A percentile compares a stretch with the other conserved stretches of the same genome.
phyloP scores from a whole-genome alignment of 2,113 vertebrate genomes.

The Peromyscus maniculatus region DNA sequence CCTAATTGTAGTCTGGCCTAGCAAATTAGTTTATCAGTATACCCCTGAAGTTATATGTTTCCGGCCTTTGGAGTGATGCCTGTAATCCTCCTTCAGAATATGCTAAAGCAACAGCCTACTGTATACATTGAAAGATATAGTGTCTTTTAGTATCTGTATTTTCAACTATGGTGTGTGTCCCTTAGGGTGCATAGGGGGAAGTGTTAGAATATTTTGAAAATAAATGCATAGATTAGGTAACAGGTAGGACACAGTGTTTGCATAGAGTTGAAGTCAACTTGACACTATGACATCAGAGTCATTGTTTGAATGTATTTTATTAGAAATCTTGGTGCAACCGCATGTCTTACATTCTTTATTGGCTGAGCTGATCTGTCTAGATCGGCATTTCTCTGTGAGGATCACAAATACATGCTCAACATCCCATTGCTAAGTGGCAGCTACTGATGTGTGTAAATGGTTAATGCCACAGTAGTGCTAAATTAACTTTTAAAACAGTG shows the following conservation, averaged over 20 bases:
- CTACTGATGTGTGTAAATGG: neutral
- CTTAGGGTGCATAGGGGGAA: neutral
- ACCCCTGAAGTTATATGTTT: conserved; percentile 12
- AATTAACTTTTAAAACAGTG: conserved; percentile 54
- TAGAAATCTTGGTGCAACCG: conserved; percentile 27
- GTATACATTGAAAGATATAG: neutral
- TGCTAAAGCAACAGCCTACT: conserved; percentile 5
- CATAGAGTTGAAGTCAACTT: neutral
- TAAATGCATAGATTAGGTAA: neutral
- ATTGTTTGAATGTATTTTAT: conserved; percentile 4
- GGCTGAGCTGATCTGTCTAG: neutral
- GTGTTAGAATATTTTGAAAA: neutral
- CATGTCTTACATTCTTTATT: neutral
- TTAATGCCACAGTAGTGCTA: neutral
- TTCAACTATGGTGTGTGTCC: neutral
- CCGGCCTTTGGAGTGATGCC: neutral
- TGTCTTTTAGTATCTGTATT: neutral
- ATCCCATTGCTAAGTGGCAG: neutral
- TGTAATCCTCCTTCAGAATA: conserved; percentile 12
- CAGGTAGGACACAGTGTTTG: neutral
- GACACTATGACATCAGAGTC: conserved; percentile 19
- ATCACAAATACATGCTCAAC: neutral
- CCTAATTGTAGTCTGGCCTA: conserved; percentile 21
- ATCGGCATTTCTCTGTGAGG: neutral
- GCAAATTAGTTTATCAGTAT: conserved; percentile 6